Conservation (phyloP, 2,888 invertebrate species). For the Ethmia dodecea region DNA sequence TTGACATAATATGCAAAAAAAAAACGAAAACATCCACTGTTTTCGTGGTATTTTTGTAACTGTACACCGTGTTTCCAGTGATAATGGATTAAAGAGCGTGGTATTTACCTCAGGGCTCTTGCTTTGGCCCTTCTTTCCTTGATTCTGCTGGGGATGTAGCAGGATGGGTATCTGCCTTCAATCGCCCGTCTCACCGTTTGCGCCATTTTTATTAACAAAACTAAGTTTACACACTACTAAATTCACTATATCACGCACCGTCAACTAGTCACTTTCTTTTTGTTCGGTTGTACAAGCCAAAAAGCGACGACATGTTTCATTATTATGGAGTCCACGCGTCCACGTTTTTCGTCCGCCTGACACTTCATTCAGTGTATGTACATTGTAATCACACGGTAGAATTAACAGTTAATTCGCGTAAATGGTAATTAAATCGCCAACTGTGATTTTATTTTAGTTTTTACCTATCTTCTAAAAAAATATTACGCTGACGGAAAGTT, state of each 20-base stretch:
- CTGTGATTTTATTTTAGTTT: too few relatives aligned
- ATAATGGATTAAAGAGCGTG: too few relatives aligned
- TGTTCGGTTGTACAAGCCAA: slow-evolving; percentile 70
- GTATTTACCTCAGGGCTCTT: slow-evolving; percentile 77
- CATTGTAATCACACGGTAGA: too few relatives aligned
- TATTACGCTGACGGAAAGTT: too few relatives aligned
- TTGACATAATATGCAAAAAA: too few relatives aligned
- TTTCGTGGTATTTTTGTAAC: too few relatives aligned
- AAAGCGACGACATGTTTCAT: slow-evolving; percentile 64
- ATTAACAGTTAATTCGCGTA: too few relatives aligned
- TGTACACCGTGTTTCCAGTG: too few relatives aligned
- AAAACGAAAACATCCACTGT: too few relatives aligned
- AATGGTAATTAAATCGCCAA: too few relatives aligned
- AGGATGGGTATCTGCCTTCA: slow-evolving; percentile 87
- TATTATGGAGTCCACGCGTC: slow-evolving; percentile 28
- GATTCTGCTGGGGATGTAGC: slow-evolving; percentile 83
- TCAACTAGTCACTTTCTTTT: slow-evolving; percentile 73
- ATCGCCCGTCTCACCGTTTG: slow-evolving; percentile 83
- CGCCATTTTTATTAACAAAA: slow-evolving; percentile 76
- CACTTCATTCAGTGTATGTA: too few relatives aligned
- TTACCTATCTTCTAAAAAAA: too few relatives aligned
- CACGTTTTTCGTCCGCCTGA: slow-evolving; percentile 26
- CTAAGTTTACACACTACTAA: slow-evolving; percentile 36
- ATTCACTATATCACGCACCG: slow-evolving; percentile 43
- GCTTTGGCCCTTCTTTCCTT: slow-evolving; percentile 85